These are phyloP conservation scores for Rhamnusium bicolor DNA, from an alignment of 2,888 invertebrate genomes.

Conservation along the genomic window DNA sequence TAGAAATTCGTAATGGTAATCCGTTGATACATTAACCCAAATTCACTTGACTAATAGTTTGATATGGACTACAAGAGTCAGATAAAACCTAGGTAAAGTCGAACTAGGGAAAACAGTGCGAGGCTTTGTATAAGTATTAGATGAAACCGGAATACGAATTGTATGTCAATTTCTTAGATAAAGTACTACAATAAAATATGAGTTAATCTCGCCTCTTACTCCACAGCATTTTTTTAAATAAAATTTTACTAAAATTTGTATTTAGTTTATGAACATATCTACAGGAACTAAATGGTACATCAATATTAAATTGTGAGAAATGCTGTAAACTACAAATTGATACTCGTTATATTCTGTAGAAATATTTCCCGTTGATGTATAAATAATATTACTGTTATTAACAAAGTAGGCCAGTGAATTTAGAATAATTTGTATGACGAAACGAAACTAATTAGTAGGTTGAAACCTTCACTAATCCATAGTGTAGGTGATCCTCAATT, in stretches of 20 bases:
- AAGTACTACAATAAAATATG: background rate
- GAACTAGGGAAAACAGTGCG: constrained; percentile 60
- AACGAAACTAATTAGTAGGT: too few species aligned
- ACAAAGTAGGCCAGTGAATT: too few species aligned
- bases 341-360: too few species aligned
- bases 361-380: too few species aligned
- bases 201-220: background rate
- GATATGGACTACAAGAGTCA: constrained; percentile 41
- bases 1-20: constrained; percentile 11
- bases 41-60: constrained; percentile 33
- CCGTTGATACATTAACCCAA: constrained; percentile 15
- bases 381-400: too few species aligned
- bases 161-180: background rate
- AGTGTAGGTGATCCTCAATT: too few species aligned
- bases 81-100: constrained; percentile 67
- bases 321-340: too few species aligned
- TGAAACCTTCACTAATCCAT: too few species aligned
- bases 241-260: background rate
- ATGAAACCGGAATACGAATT: constrained; percentile 19
- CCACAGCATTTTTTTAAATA: background rate
- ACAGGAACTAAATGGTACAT: too few species aligned
- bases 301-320: too few species aligned
- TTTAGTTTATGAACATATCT: background rate
- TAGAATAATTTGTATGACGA: too few species aligned
- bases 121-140: constrained; percentile 41